Evolutionary conservation across 1,140 invertebrate genomes (phyloP), one percentile per base, ranked within the genome.

Genomic region (Drosophila parabipectinata): DNA sequence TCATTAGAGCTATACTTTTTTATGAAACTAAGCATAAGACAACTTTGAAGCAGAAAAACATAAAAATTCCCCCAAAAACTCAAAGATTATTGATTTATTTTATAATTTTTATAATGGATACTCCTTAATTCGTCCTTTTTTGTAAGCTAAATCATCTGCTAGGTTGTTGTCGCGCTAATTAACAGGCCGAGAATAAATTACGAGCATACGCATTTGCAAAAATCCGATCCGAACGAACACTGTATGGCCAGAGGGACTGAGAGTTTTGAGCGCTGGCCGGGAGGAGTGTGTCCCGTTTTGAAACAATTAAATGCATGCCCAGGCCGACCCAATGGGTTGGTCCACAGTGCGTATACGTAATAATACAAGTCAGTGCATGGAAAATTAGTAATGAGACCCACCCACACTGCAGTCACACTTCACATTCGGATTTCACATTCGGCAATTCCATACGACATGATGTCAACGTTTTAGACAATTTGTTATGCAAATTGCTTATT

Each of bases 401-500:
- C 72, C 28, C 26, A 5, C 39, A 37, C 34, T 10, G 12, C 2
- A n/a, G 44, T 53, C 32, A 30, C 28, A 47, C 14, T 12, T 24
- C 47, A n/a, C 52, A 68, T 39, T 67, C 61, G 48, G 66, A 32
- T 48, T 47, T 7, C 50, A 21, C 66, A 67, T 54, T 55, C 45
- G 71, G 57, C 71, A 55, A 44, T 62, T 55, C 34, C 26, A 45
- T 45, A n/a, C 77, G 73, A 81, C 81, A 84, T 77, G 81, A 76
- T 90, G 80, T 80, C 79, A 78, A 57, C 77, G 74, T 85, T 89
- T 78, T 89, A 85, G 63, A 68, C 61, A 90, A 90, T 90, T 90
- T 90, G 81, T 90, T 87, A 90, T 90, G 85, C 85, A 90, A 90
- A 90, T 90, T 90, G 75, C 81, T 81, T 87, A 90, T 90, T 90